Evolutionary conservation across 2,113 vertebrate genomes (phyloP).

Genomic region (Thomomys bottae): DNA sequence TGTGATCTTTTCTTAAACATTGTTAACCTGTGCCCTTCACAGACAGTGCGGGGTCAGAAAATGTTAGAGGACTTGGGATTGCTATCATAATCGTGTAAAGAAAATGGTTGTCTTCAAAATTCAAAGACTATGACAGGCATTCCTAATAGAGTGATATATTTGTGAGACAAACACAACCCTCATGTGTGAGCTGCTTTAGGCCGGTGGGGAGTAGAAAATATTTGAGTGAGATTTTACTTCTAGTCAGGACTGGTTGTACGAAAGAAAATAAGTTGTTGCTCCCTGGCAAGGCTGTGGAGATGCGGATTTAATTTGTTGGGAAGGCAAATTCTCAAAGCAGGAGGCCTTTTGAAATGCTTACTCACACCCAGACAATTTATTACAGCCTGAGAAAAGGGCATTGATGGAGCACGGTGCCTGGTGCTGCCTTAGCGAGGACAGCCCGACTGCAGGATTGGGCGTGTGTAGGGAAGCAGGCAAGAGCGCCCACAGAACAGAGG

Average conservation of each 20-base stretch:
- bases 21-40: slow-evolving; percentile 69
- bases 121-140: neutral
- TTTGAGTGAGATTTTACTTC: slow-evolving; percentile 20
- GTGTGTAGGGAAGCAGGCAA: neutral
- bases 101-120: slow-evolving; percentile 50
- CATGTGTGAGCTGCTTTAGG: neutral
- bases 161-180: neutral
- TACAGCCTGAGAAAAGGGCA: neutral
- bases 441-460: neutral
- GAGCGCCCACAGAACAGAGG: neutral
- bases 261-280: slow-evolving; percentile 11
- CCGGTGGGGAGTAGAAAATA: neutral
- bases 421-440: neutral
- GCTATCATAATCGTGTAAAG: slow-evolving; percentile 50
- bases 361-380: neutral
- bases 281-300: neutral
- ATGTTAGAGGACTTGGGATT: slow-evolving; percentile 48
- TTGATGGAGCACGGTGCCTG: neutral
- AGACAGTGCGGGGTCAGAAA: slow-evolving; percentile 61
- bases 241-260: neutral
- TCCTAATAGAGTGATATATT: slow-evolving; percentile 11
- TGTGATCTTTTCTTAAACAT: slow-evolving; percentile 69
- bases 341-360: slow-evolving; percentile 29
- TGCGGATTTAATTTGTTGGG: neutral
- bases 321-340: slow-evolving; percentile 31